phyloP scores from a whole-genome alignment of 2,797 vertebrate species.

The Ceryle rudis region DNA sequence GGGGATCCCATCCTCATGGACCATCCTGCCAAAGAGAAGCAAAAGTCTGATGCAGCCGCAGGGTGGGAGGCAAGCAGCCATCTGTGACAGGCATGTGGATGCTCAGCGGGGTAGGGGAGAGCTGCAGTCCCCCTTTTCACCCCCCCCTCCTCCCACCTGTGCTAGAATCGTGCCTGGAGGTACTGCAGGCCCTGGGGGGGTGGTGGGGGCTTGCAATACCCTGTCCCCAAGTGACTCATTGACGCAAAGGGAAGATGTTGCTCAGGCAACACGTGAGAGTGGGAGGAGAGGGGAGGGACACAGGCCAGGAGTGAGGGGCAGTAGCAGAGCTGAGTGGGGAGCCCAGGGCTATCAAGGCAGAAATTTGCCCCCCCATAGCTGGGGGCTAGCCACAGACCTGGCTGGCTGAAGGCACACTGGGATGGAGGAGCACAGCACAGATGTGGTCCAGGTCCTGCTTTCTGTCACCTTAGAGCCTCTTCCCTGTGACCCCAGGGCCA shows the following conservation, averaged over 20 bases:
- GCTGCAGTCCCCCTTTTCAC: background rate
- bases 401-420: background rate
- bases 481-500: background rate
- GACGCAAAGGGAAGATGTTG: background rate
- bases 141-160: background rate
- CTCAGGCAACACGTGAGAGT: background rate
- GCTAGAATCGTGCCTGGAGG: constrained; percentile 1
- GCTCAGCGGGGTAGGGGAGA: background rate
- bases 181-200: rapidly evolving
- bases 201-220: background rate
- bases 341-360: background rate
- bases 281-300: background rate
- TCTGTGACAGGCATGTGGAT: background rate
- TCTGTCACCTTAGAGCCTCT: background rate
- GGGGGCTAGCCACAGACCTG: background rate
- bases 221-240: background rate
- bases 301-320: background rate
- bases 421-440: background rate
- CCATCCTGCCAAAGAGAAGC: background rate
- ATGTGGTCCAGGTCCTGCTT: background rate
- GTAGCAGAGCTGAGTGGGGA: background rate
- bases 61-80: constrained; percentile 27
- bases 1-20: background rate
- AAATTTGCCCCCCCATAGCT: background rate
- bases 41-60: background rate